Conservation (phyloP, 2,888 invertebrate genomes). For the Agelastica alni region DNA sequence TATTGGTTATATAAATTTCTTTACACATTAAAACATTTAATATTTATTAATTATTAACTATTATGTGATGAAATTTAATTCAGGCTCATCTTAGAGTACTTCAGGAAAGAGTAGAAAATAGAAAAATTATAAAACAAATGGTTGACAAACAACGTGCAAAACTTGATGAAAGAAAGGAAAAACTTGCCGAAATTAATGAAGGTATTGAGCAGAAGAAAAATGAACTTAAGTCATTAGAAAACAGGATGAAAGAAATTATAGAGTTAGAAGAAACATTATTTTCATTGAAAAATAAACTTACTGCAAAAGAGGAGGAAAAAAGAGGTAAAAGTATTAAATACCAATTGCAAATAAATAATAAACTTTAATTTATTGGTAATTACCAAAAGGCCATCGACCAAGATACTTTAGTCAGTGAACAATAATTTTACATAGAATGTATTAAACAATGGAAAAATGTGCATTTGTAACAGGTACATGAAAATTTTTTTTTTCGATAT, state of each 20-base stretch:
- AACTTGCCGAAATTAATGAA: slow-evolving; percentile 62
- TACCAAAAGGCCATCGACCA: too few relatives aligned
- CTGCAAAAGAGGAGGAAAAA: slow-evolving; percentile 63
- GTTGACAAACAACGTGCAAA: slow-evolving; percentile 66
- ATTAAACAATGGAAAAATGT: too few relatives aligned
- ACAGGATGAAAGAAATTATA: slow-evolving; percentile 54
- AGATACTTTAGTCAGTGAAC: too few relatives aligned
- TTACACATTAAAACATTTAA: too few relatives aligned
- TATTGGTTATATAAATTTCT: too few relatives aligned
- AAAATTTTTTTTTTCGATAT: too few relatives aligned
- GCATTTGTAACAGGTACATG: too few relatives aligned
- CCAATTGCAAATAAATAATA: too few relatives aligned
- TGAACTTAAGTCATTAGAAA: slow-evolving; percentile 56
- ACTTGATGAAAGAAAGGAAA: slow-evolving; percentile 66
- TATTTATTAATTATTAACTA: too few relatives aligned
- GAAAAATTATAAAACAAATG: slow-evolving; percentile 64
- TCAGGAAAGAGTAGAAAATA: slow-evolving; percentile 57
- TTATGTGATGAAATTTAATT: too few relatives aligned
- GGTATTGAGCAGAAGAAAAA: slow-evolving; percentile 56
- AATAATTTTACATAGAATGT: too few relatives aligned
- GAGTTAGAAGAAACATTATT: slow-evolving; percentile 50
- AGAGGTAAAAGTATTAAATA: slow-evolving; percentile 57
- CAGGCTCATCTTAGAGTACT: slow-evolving; percentile 12
- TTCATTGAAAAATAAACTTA: slow-evolving; percentile 46
- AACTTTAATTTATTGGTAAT: too few relatives aligned